phyloP scores from a whole-genome alignment of 2,113 vertebrate genomes.

The Galemys pyrenaicus region DNA sequence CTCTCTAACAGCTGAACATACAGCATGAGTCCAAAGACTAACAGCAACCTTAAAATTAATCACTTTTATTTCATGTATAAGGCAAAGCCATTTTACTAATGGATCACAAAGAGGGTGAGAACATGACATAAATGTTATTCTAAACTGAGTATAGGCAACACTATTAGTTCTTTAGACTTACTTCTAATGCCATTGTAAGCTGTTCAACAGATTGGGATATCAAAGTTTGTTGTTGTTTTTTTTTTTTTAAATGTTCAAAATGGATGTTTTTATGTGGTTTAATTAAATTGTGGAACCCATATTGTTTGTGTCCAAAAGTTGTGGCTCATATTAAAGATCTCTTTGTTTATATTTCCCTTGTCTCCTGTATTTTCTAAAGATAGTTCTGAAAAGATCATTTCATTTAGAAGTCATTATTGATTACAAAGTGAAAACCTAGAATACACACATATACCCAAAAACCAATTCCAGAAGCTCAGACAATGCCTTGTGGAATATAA shows the following conservation, averaged over 20 bases:
- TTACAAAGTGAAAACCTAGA: constrained; percentile 30
- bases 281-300: constrained; percentile 48
- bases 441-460: neutral
- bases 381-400: constrained; percentile 12
- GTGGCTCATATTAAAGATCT: neutral
- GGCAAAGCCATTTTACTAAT: constrained; percentile 71
- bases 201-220: constrained; percentile 28
- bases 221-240: neutral
- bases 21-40: constrained; percentile 70
- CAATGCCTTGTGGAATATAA: constrained; percentile 36
- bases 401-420: constrained; percentile 51
- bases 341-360: neutral
- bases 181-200: constrained; percentile 12
- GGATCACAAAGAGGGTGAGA: constrained; percentile 54
- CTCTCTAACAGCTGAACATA: constrained; percentile 72
- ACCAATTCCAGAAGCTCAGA: constrained; percentile 47
- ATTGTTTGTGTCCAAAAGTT: constrained; percentile 2
- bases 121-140: constrained; percentile 62
- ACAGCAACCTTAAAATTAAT: constrained; percentile 69
- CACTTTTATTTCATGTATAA: constrained; percentile 73
- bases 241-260: constrained; percentile 48
- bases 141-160: neutral
- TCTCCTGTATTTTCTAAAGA: constrained; percentile 16
- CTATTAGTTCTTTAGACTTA: constrained; percentile 58
- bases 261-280: constrained; percentile 54